Conservation (phyloP, 2,113 vertebrate species). For the Capreolus pygargus region DNA sequence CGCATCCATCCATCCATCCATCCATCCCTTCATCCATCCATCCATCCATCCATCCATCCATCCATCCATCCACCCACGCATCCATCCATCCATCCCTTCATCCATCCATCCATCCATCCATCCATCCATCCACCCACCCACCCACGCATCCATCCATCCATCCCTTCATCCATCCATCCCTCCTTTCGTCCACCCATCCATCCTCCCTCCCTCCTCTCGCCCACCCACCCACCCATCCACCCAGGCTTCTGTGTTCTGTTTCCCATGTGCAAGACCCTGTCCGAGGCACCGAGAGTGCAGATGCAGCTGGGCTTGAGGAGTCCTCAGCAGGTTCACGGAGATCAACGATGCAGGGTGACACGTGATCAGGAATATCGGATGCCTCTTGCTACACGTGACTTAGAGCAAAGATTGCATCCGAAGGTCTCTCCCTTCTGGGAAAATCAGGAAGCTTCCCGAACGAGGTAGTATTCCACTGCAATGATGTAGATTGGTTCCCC, state of each 20-base stretch:
- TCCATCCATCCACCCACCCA: rapidly evolving
- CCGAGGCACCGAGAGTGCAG: not conserved
- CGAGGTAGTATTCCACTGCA: not conserved
- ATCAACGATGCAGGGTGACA: rapidly evolving
- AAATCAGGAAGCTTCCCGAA: not conserved
- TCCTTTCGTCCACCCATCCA: not conserved
- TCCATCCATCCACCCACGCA: rapidly evolving
- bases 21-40: no score
- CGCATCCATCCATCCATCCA: rapidly evolving
- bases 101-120: not conserved
- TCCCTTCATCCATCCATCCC: not conserved
- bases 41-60: rapidly evolving
- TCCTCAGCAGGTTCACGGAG: not conserved
- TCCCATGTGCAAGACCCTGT: not conserved
- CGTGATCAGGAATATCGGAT: rapidly evolving
- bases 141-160: rapidly evolving
- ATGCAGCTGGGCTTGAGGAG: not conserved
- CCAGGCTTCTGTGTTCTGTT: not conserved
- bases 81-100: no score
- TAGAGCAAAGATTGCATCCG: not conserved
- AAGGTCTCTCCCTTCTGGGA: not conserved
- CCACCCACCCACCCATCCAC: rapidly evolving
- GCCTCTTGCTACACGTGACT: not conserved
- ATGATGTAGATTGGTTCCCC: not conserved
- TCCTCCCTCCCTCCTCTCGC: no score